These are phyloP conservation scores for Mythimna loreyi DNA, from an alignment of 2,888 invertebrate species.

Conservation along the genomic window DNA sequence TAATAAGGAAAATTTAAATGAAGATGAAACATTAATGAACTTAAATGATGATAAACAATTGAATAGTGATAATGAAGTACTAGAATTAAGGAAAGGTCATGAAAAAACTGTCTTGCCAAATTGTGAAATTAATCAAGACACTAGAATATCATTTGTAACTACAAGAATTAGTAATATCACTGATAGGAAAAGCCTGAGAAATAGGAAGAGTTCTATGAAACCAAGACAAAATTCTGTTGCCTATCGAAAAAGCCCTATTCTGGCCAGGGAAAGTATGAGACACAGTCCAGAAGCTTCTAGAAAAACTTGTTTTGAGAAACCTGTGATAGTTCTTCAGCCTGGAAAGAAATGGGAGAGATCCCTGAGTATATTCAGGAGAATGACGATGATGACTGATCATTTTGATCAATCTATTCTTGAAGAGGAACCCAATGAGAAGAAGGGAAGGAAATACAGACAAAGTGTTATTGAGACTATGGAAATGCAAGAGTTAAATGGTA, in stretches of 20 bases:
- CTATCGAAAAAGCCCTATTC: constrained; percentile 47
- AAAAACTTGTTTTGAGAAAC: constrained; percentile 68
- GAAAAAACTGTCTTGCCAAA: not conserved
- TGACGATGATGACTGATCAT: constrained; percentile 83
- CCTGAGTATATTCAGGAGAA: constrained; percentile 90
- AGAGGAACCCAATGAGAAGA: constrained; percentile 78
- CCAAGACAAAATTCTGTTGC: constrained; percentile 25
- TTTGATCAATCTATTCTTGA: constrained; percentile 84
- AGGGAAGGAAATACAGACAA: constrained; percentile 90
- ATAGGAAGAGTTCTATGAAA: constrained; percentile 56
- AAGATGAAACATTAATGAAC: constrained; percentile 32
- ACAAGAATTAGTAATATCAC: constrained; percentile 61
- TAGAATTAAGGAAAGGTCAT: constrained; percentile 34
- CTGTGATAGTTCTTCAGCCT: constrained; percentile 89
- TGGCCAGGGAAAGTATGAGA: constrained; percentile 57
- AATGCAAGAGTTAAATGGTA: constrained; percentile 84
- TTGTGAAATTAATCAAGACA: constrained; percentile 25
- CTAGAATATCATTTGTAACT: constrained; percentile 56
- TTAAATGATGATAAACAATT: constrained; percentile 19
- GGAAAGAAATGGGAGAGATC: constrained; percentile 94
- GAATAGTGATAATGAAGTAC: constrained; percentile 20
- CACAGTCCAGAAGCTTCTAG: constrained; percentile 46
- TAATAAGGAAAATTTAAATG: constrained; percentile 19
- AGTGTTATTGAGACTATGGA: constrained; percentile 89
- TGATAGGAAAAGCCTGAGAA: constrained; percentile 63